Base-by-base conservation (phyloP, 1,140 invertebrate species). In the Zaprionus nigranus region DNA sequence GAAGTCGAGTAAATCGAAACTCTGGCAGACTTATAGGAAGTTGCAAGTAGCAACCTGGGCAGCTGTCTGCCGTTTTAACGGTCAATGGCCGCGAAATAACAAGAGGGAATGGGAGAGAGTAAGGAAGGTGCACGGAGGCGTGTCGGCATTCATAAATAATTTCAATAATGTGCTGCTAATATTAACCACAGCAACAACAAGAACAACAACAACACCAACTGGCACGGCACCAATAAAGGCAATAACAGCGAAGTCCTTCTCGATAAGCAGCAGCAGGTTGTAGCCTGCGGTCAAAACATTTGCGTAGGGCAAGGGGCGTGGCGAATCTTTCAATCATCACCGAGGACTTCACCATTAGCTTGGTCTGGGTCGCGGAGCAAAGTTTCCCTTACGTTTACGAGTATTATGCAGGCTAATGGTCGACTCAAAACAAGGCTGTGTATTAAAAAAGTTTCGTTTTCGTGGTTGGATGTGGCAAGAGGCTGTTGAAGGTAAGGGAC, bases 121-220 rank as follows among this genome's bases (percentile, higher is more conserved):
- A 3, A 34, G 67, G 61, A 63, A 77, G 68, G 24, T 30, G 49
- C 13, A 17, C 9, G 15, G 9, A 36, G 72, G 51, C 30, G 38
- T 51, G 56, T 57, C 22, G 46, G 26, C 34, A 56, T 56, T 60
- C 34, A 71, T 81, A 79, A 82, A 85, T 85, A 79, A 85, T 86
- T 86, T 82, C 79, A 86, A 86, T 86, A 85, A 85, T 85, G 72
- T 86, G 75, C 79, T 87, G 76, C 80, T 87, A 82, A 79, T 86
- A 79, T 74, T 68, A 73, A 65, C 46, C 43, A 46, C 64, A 86
- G 66, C 74, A 86, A 69, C 66, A 75, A 65, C 69, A 73, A 65
- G 38, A 43, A 46, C 51, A 86, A 76, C 67, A 82, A 72, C 62
- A 75, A 65, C 70, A 58, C 1, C 11, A 20, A 26, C 17, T 5